phyloP scores from a whole-genome alignment of 2,113 vertebrate species.

The Onychostoma macrolepis region DNA sequence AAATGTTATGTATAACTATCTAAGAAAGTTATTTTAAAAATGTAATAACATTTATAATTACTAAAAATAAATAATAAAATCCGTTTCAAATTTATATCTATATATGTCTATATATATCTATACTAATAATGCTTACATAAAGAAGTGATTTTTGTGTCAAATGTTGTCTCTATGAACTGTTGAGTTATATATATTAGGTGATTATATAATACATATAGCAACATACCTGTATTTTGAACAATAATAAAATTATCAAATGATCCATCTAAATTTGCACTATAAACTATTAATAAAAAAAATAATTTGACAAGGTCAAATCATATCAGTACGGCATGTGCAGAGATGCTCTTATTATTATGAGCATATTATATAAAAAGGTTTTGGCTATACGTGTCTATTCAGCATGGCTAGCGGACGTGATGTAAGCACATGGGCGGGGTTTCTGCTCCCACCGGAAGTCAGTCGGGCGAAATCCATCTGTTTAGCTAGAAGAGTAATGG shows the following conservation, averaged over 20 bases:
- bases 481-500: neutral
- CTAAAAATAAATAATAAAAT: no score
- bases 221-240: neutral
- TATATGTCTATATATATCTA: no score
- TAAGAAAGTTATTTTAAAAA: no score
- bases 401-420: neutral
- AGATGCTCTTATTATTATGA: neutral
- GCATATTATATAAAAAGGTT: neutral
- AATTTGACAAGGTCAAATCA: no score
- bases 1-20: no score
- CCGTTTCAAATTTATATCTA: no score
- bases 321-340: no score
- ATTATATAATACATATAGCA: neutral
- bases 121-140: no score
- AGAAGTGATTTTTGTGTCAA: no score
- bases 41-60: no score
- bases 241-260: neutral
- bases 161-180: neutral
- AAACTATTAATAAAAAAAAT: no score
- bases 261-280: neutral
- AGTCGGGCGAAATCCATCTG: neutral
- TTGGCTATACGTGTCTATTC: no score
- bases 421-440: neutral
- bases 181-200: neutral
- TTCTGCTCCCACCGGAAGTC: conserved; percentile 14